These are phyloP conservation scores for Plecturocebus donacophilus DNA, from an alignment of 2,113 vertebrate genomes.

Conservation along the genomic window DNA sequence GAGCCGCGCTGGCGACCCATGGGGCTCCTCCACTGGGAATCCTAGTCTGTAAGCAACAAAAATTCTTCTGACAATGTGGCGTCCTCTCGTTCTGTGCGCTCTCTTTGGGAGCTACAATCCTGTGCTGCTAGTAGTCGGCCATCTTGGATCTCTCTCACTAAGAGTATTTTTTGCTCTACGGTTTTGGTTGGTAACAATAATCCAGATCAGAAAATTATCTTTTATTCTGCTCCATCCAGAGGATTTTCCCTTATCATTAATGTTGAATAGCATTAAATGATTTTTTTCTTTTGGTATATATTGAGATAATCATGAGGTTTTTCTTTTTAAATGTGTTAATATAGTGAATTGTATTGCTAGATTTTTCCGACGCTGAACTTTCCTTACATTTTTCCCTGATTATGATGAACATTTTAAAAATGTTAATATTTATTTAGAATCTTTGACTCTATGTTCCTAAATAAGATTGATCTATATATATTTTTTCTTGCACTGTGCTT, in stretches of 20 bases:
- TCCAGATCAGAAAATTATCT: slow-evolving; percentile 28
- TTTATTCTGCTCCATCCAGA: neutral
- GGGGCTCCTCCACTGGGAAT: too few species aligned
- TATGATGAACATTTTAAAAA: neutral
- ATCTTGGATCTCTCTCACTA: too few species aligned
- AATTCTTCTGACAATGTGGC: too few species aligned
- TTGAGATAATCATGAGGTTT: neutral
- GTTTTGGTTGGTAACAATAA: neutral
- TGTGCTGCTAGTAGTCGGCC: too few species aligned
- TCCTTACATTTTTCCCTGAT: neutral
- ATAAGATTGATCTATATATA: neutral
- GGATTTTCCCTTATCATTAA: neutral
- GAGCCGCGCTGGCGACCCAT: too few species aligned
- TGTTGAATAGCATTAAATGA: neutral
- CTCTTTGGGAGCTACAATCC: too few species aligned
- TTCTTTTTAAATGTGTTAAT: neutral
- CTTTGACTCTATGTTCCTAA: neutral
- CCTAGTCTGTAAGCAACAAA: too few species aligned
- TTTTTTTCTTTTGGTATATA: neutral
- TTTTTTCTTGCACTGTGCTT: neutral
- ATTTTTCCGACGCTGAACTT: neutral
- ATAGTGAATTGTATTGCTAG: neutral
- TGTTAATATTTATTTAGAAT: slow-evolving; percentile 13
- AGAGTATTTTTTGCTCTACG: neutral
- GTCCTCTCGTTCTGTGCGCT: too few species aligned